These are phyloP conservation scores for Andrena bucephala DNA, from an alignment of 2,888 invertebrate genomes.

Conservation along the genomic window DNA sequence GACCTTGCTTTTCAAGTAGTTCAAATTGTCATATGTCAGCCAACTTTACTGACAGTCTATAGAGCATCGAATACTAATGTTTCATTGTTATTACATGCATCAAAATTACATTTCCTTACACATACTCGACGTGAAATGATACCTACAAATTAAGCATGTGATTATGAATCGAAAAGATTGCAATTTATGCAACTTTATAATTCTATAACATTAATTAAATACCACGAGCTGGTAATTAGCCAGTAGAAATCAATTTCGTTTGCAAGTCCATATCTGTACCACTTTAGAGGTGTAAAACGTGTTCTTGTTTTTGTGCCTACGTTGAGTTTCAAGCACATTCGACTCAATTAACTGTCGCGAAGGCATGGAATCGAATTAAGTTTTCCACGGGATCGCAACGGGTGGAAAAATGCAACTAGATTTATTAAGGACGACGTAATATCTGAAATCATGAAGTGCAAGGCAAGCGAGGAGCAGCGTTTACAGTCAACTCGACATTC, in stretches of 20 bases:
- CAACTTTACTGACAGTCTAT: no score
- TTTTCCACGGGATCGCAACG: conserved; percentile 1
- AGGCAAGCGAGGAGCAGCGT: conserved; percentile 43
- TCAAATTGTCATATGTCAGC: neutral
- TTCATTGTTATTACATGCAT: no score
- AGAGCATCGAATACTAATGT: neutral
- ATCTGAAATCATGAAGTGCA: conserved; percentile 48
- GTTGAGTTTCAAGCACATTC: neutral
- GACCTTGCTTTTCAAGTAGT: neutral
- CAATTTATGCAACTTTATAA: neutral
- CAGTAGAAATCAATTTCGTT: neutral
- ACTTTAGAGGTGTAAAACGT: neutral
- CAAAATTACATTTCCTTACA: no score
- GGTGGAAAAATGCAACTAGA: conserved; percentile 28
- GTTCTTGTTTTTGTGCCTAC: neutral
- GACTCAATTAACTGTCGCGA: conserved; percentile 22
- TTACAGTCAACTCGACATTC: conserved; percentile 50
- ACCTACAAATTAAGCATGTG: neutral
- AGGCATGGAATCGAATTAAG: neutral
- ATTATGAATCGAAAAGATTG: neutral
- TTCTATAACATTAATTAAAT: neutral
- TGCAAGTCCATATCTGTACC: neutral
- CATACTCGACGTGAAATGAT: no score
- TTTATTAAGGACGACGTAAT: conserved; percentile 16
- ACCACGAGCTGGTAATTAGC: neutral